These are phyloP conservation scores for Plestiodon gilberti DNA, from an alignment of 2,113 vertebrate species.

Conservation along the genomic window DNA sequence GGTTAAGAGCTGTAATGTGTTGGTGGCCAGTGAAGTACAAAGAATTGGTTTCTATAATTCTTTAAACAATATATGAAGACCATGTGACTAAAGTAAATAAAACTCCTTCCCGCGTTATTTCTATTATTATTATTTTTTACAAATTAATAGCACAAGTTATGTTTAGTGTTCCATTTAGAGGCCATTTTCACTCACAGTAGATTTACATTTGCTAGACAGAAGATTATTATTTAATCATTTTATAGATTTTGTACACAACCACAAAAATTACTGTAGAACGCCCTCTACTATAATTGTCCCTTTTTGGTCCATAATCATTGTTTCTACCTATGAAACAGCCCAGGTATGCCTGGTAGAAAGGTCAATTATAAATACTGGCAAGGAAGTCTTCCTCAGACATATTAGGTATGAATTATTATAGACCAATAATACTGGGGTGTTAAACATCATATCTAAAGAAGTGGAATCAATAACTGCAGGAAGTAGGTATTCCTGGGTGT, in stretches of 20 bases:
- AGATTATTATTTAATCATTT: conserved; percentile 61
- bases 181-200: conserved; percentile 42
- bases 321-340: conserved; percentile 50
- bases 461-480: conserved; percentile 27
- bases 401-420: conserved; percentile 44
- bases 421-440: conserved; percentile 30
- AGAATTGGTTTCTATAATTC: conserved; percentile 48
- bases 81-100: conserved; percentile 35
- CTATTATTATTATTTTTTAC: conserved; percentile 4
- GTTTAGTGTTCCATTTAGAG: conserved; percentile 48
- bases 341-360: conserved; percentile 49
- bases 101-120: background rate
- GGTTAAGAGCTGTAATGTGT: conserved; percentile 40
- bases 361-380: conserved; percentile 48
- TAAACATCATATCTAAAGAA: conserved; percentile 31
- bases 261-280: conserved; percentile 54
- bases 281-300: conserved; percentile 41
- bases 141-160: conserved; percentile 45
- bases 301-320: conserved; percentile 38
- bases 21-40: conserved; percentile 43
- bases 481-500: conserved; percentile 41
- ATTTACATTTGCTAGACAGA: conserved; percentile 50
- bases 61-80: conserved; percentile 48
- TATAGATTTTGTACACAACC: conserved; percentile 42
- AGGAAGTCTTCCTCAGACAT: conserved; percentile 44